Base-by-base conservation (phyloP, 1,140 invertebrate genomes). In the Trinorchestia longiramus region DNA sequence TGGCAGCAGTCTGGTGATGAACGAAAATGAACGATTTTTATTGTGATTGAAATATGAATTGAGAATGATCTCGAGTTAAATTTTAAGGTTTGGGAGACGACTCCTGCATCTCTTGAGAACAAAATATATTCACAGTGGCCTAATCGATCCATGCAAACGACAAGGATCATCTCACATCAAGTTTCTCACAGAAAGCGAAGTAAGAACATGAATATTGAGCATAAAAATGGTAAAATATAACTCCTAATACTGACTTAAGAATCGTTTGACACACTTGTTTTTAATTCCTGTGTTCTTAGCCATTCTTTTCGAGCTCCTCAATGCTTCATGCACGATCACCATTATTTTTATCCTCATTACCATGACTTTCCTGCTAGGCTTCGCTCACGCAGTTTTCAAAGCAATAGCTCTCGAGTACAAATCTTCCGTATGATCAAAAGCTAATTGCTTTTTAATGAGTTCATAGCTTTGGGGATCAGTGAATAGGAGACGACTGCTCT, bases 381-480 rank as follows among this genome's bases (percentile, higher is more conserved):
- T 36, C 28, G 8, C 15, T 36, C 3, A 28, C 15, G 62, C 62
- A 15, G 62, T 77, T 77, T 77, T 77, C 62, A 77, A 77, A 77
- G 62, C 62, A 77, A 77, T 77, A 77, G 62, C 62, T 77, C 62
- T 77, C 62, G 62, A 77, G 62, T 77, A 1, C 15, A 77, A 77
- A 77, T 77, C 28, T 77, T 36, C 28, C 62, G 36, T 23, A 77
- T 77, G 62, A 77, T 77, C 62, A 77, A 77, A 77, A 77, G 62
- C 62, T 77, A 77, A 77, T 77, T 77, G 62, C 62, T 77, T 77
- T 77, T 77, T 77, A 77, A 77, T 36, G 62, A 77, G 62, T 77
- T 77, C 62, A 77, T 77, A 77, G 62, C 62, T 77, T 77, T 77
- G 15, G 62, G 36, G 62, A 77, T 77, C 62, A 77, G 36, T 77